These are phyloP conservation scores for Diarsia dahlii DNA, from an alignment of 2,888 invertebrate genomes.

Conservation along the genomic window DNA sequence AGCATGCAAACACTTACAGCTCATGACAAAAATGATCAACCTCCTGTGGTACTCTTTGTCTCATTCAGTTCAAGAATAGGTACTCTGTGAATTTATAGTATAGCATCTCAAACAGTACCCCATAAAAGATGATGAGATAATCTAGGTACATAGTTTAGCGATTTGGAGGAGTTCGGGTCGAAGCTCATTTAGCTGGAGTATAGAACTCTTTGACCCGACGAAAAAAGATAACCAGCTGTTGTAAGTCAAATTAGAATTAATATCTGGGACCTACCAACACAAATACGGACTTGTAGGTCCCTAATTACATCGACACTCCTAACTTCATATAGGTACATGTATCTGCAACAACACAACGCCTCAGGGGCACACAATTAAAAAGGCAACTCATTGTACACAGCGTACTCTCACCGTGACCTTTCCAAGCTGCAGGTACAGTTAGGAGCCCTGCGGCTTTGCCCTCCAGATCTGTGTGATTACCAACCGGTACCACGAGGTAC, in stretches of 20 bases:
- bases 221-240: neutral
- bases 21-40: neutral
- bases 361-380: slow-evolving; percentile 25
- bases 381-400: slow-evolving; percentile 40
- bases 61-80: too few relatives aligned
- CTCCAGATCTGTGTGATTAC: slow-evolving; percentile 54
- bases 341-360: slow-evolving; percentile 5
- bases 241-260: neutral
- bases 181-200: neutral
- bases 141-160: too few relatives aligned
- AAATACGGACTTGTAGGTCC: neutral
- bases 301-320: neutral
- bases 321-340: neutral
- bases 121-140: too few relatives aligned
- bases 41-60: too few relatives aligned
- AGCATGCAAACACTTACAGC: neutral
- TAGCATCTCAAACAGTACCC: too few relatives aligned
- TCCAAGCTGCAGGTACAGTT: slow-evolving; percentile 52
- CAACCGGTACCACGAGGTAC: slow-evolving; percentile 49
- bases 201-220: neutral
- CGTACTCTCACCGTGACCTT: slow-evolving; percentile 49
- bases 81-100: too few relatives aligned
- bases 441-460: slow-evolving; percentile 54
- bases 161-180: neutral
- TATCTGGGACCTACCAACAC: neutral